These are phyloP conservation scores for Ganaspis brasiliensis DNA, from an alignment of 2,888 invertebrate genomes.

Conservation along the genomic window DNA sequence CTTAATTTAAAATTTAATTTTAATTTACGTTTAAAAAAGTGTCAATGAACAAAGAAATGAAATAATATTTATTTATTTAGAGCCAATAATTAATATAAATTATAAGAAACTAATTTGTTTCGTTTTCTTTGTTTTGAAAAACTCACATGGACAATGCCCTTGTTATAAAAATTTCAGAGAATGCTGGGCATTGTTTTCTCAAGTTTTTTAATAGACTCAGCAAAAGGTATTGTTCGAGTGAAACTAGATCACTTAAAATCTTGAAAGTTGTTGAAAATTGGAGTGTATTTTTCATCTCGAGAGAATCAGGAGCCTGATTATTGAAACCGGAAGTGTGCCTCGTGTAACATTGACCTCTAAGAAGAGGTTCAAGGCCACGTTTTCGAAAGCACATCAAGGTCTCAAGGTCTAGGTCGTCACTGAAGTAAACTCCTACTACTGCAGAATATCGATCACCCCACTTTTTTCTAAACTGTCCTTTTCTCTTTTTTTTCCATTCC, in stretches of 20 bases:
- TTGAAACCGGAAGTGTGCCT: conserved; percentile 10
- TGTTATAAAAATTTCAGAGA: too few relatives aligned
- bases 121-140: too few relatives aligned
- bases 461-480: neutral
- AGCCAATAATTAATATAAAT: too few relatives aligned
- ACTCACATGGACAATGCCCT: too few relatives aligned
- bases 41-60: too few relatives aligned
- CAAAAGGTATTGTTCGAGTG: neutral
- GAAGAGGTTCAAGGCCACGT: conserved; percentile 32
- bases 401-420: conserved; percentile 36
- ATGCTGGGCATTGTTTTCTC: neutral
- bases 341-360: conserved; percentile 12
- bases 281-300: neutral
- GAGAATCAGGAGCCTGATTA: neutral
- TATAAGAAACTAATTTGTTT: too few relatives aligned
- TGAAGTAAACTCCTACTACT: conserved; percentile 30
- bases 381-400: conserved; percentile 21
- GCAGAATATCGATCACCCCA: conserved; percentile 35
- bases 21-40: too few relatives aligned
- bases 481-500: neutral
- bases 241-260: neutral
- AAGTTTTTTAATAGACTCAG: neutral
- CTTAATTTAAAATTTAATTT: too few relatives aligned
- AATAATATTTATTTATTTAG: too few relatives aligned
- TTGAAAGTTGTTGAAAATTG: neutral